Conservation (phyloP, 2,797 vertebrate genomes). For the Centropyge bicolor region DNA sequence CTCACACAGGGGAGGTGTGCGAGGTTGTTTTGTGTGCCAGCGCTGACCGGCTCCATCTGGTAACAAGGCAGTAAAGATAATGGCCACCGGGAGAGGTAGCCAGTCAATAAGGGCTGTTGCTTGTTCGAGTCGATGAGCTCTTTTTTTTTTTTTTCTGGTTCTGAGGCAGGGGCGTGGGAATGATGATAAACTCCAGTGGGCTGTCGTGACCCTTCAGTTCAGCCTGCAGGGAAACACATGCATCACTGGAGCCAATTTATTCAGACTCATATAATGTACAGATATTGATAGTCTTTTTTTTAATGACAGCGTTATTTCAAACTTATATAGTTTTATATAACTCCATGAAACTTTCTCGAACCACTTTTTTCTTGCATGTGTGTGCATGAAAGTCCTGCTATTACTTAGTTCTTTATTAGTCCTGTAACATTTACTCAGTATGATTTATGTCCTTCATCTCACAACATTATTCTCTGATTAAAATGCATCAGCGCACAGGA, state of each 20-base stretch:
- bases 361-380: background rate
- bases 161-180: slow-evolving; percentile 30
- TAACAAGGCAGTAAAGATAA: slow-evolving; percentile 67
- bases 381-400: slow-evolving; percentile 1
- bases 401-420: slow-evolving; percentile 14
- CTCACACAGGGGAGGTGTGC: slow-evolving; percentile 45
- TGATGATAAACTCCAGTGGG: slow-evolving; percentile 27
- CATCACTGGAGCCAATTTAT: slow-evolving; percentile 15
- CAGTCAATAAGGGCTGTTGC: slow-evolving; percentile 57
- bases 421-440: slow-evolving; percentile 7
- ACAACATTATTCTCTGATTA: slow-evolving; percentile 36
- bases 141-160: slow-evolving; percentile 48
- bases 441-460: slow-evolving; percentile 36
- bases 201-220: background rate
- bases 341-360: slow-evolving; percentile 13
- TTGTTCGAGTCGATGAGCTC: slow-evolving; percentile 53
- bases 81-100: slow-evolving; percentile 48
- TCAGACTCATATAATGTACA: background rate
- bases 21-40: slow-evolving; percentile 41
- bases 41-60: slow-evolving; percentile 67
- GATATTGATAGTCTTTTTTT: slow-evolving; percentile 9
- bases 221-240: background rate
- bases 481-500: slow-evolving; percentile 37
- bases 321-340: slow-evolving; percentile 23
- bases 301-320: slow-evolving; percentile 16